Conservation (phyloP, 2,888 invertebrate species). For the Kryphioiulus occultus region DNA sequence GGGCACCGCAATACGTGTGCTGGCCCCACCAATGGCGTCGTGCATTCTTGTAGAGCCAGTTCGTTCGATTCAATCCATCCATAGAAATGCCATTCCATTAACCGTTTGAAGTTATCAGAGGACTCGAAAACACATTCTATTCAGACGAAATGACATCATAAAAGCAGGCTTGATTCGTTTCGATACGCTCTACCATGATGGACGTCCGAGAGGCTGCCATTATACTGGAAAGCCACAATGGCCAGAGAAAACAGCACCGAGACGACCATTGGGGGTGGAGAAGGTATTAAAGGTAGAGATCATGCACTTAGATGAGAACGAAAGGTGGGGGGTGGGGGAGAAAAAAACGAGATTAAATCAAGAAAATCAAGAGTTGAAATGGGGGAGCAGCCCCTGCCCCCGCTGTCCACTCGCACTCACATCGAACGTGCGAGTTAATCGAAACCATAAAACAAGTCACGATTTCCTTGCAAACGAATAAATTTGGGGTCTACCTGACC, state of each 20-base stretch:
- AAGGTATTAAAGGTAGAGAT: slow-evolving; percentile 33
- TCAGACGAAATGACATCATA: slow-evolving; percentile 9
- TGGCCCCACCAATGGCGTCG: not conserved
- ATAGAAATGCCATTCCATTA: slow-evolving; percentile 26
- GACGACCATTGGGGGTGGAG: slow-evolving; percentile 28
- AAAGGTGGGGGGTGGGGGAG: too few species aligned
- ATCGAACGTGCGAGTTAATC: slow-evolving; percentile 25
- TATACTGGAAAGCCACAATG: slow-evolving; percentile 1
- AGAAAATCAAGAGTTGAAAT: slow-evolving; percentile 12
- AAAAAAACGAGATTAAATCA: slow-evolving; percentile 18
- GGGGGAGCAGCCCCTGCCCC: slow-evolving; percentile 15
- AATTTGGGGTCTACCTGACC: slow-evolving; percentile 20
- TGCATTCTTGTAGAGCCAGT: not conserved
- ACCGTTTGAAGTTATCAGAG: slow-evolving; percentile 25
- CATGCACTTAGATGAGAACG: slow-evolving; percentile 29
- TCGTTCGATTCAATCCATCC: slow-evolving; percentile 1
- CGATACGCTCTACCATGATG: slow-evolving; percentile 22
- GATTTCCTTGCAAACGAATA: slow-evolving; percentile 31
- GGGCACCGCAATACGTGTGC: not conserved
- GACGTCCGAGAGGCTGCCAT: not conserved
- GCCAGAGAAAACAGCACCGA: not conserved
- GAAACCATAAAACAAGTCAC: slow-evolving; percentile 35
- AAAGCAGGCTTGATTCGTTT: slow-evolving; percentile 31
- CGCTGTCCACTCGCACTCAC: slow-evolving; percentile 29
- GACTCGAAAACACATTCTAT: slow-evolving; percentile 33